These are phyloP conservation scores for Mystacides longicornis DNA, from an alignment of 2,888 invertebrate genomes.

Conservation along the genomic window DNA sequence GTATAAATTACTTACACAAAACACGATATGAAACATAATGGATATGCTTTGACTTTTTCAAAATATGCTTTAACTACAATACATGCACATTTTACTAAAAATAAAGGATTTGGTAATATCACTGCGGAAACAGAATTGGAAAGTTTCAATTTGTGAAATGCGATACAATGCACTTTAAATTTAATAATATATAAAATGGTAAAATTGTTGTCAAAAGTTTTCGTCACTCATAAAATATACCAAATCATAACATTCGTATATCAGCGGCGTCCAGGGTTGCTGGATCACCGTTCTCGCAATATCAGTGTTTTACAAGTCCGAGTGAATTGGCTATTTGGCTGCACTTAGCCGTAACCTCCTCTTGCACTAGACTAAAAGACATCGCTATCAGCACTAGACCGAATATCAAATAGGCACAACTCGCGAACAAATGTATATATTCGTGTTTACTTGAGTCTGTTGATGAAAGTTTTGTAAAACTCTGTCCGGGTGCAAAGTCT, in stretches of 20 bases:
- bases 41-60: no score
- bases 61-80: no score
- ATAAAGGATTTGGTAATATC: no score
- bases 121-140: no score
- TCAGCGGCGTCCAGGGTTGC: constrained; percentile 19
- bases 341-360: constrained; percentile 68
- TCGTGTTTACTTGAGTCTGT: constrained; percentile 38
- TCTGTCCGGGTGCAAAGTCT: constrained; percentile 60
- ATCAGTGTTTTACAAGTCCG: constrained; percentile 56
- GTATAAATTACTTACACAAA: no score
- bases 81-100: no score
- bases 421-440: constrained; percentile 68
- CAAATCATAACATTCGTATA: constrained; percentile 26
- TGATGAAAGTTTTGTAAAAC: constrained; percentile 40
- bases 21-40: no score
- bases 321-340: constrained; percentile 62
- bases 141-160: no score
- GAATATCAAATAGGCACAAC: constrained; percentile 70
- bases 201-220: no score
- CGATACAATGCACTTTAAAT: no score
- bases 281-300: constrained; percentile 24
- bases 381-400: constrained; percentile 77
- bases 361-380: constrained; percentile 78
- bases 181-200: no score
- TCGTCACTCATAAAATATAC: no score